Percentiles rank a stretch among this genome's conserved stretches.
phyloP scores from a whole-genome alignment of 2,113 vertebrate genomes.

The Okapia johnstoni region DNA sequence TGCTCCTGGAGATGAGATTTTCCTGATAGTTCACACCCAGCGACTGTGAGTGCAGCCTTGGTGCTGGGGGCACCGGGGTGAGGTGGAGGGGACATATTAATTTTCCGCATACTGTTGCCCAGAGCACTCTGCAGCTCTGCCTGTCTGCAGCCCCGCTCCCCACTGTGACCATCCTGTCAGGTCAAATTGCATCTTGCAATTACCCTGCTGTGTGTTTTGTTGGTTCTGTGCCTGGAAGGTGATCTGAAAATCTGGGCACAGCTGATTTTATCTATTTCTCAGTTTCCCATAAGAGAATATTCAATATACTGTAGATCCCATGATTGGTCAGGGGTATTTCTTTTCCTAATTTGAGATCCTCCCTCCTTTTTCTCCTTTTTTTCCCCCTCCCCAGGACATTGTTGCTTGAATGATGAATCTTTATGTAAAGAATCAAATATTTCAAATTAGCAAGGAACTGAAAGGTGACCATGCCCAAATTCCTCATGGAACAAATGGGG shows the following conservation, averaged over 20 bases:
- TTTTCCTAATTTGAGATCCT: not conserved
- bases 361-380: not conserved
- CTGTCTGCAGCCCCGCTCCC: conserved; percentile 12
- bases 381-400: not conserved
- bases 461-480: not conserved
- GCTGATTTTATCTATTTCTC: conserved; percentile 9
- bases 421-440: not conserved
- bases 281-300: not conserved
- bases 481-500: not conserved
- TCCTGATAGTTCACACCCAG: not conserved
- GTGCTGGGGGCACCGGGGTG: not conserved
- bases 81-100: not conserved
- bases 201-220: conserved; percentile 24
- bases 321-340: not conserved
- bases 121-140: not conserved
- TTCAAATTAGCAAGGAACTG: not conserved
- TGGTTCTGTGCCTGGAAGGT: conserved; percentile 28
- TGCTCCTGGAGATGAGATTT: conserved; percentile 1
- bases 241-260: conserved; percentile 21
- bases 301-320: not conserved
- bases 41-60: not conserved
- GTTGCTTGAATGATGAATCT: not conserved
- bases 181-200: conserved; percentile 58
- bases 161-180: conserved; percentile 32
- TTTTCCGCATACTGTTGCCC: conserved; percentile 7